phyloP scores from a whole-genome alignment of 1,140 invertebrate genomes.

The Pemphigus obesinymphae region DNA sequence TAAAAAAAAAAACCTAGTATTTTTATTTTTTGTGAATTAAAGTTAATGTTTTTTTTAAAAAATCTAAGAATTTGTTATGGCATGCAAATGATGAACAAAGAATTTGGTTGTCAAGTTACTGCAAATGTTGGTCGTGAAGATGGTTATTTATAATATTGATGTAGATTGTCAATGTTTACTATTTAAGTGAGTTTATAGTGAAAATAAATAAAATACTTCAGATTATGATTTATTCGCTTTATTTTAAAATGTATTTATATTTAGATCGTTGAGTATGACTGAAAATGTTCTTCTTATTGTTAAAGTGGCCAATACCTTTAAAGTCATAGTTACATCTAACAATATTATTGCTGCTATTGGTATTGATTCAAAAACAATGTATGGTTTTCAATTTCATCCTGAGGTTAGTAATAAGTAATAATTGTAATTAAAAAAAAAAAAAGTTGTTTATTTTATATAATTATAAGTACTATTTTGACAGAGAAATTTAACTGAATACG shows the following conservation, averaged over 20 bases:
- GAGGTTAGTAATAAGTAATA: conserved; percentile 60
- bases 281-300: conserved; percentile 91
- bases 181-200: conserved; percentile 74
- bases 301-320: conserved; percentile 80
- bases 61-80: conserved; percentile 98
- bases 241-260: conserved; percentile 44
- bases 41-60: conserved; percentile 38
- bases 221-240: neutral
- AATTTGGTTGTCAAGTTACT: conserved; percentile 89
- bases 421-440: too few species aligned
- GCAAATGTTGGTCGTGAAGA: conserved; percentile 87
- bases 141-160: conserved; percentile 86
- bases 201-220: neutral
- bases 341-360: conserved; percentile 84
- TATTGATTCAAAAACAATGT: conserved; percentile 84
- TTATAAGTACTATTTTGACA: conserved; percentile 44
- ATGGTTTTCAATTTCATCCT: conserved; percentile 97
- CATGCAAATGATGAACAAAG: conserved; percentile 98
- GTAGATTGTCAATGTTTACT: conserved; percentile 83
- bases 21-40: neutral
- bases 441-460: neutral
- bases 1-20: conserved; percentile 48
- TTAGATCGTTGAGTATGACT: conserved; percentile 75
- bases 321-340: conserved; percentile 75
- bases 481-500: conserved; percentile 90